Evolutionary conservation across 2,797 vertebrate genomes (phyloP).

Genomic region (Poecilia wingei): DNA sequence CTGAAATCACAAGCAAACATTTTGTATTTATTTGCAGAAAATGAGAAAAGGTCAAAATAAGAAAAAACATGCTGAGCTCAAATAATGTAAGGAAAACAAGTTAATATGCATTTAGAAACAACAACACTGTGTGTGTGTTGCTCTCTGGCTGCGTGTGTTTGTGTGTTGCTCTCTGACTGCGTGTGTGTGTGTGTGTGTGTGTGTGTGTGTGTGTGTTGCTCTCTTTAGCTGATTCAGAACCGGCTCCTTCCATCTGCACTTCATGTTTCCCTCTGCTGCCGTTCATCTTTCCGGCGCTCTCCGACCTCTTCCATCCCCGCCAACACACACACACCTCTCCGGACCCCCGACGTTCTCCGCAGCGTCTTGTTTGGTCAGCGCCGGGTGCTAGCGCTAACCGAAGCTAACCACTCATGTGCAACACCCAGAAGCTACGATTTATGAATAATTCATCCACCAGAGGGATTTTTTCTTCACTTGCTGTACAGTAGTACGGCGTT

Average conservation of each 20-base stretch:
- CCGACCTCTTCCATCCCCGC: constrained; percentile 13
- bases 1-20: too few species aligned
- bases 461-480: constrained; percentile 39
- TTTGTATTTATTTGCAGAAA: too few species aligned
- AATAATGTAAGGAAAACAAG: too few species aligned
- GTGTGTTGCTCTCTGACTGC: background rate
- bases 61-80: too few species aligned
- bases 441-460: constrained; percentile 76
- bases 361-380: constrained; percentile 68
- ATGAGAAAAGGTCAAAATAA: too few species aligned
- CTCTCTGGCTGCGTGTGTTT: constrained; percentile 1
- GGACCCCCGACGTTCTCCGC: constrained; percentile 46
- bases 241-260: constrained; percentile 22
- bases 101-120: too few species aligned
- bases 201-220: constrained; percentile 31
- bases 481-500: constrained; percentile 41
- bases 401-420: constrained; percentile 70
- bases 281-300: constrained; percentile 35
- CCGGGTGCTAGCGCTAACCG: constrained; percentile 60
- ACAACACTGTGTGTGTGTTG: background rate
- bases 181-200: constrained; percentile 36
- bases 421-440: constrained; percentile 69
- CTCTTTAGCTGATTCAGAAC: constrained; percentile 44
- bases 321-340: constrained; percentile 4
- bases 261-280: constrained; percentile 21